Percentiles rank a stretch among this genome's conserved stretches.
phyloP scores from a whole-genome alignment of 2,113 vertebrate genomes.

The Psilopsiagon aymara region DNA sequence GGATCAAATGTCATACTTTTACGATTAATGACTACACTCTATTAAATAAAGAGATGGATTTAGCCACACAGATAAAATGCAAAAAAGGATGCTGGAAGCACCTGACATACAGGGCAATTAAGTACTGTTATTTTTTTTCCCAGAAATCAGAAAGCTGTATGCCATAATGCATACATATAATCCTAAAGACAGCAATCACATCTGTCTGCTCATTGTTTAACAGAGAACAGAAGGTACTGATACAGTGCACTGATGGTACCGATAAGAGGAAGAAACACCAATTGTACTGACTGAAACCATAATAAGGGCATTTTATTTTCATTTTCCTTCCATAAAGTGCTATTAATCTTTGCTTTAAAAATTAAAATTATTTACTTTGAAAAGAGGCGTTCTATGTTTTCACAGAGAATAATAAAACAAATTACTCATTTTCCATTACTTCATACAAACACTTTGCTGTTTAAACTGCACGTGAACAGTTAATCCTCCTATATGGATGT shows the following conservation, averaged over 20 bases:
- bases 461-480: constrained; percentile 71
- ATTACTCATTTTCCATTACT: constrained; percentile 73
- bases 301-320: constrained; percentile 61
- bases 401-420: constrained; percentile 66
- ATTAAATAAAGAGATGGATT: constrained; percentile 37
- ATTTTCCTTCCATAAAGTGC: neutral
- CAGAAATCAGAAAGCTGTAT: constrained; percentile 38
- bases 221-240: constrained; percentile 40
- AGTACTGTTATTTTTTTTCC: constrained; percentile 47
- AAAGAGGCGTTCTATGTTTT: constrained; percentile 38
- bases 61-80: neutral
- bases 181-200: constrained; percentile 3
- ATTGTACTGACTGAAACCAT: neutral
- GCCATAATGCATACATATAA: constrained; percentile 29
- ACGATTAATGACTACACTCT: constrained; percentile 50
- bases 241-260: constrained; percentile 16
- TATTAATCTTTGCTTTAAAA: constrained; percentile 67
- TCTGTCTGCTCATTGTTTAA: constrained; percentile 49
- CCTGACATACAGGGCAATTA: neutral
- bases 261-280: constrained; percentile 31
- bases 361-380: constrained; percentile 64
- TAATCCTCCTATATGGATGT: constrained; percentile 69
- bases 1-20: constrained; percentile 7
- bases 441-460: constrained; percentile 64
- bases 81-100: neutral